These are phyloP conservation scores for Falcunculus frontatus DNA, from an alignment of 2,113 vertebrate species.

Conservation along the genomic window DNA sequence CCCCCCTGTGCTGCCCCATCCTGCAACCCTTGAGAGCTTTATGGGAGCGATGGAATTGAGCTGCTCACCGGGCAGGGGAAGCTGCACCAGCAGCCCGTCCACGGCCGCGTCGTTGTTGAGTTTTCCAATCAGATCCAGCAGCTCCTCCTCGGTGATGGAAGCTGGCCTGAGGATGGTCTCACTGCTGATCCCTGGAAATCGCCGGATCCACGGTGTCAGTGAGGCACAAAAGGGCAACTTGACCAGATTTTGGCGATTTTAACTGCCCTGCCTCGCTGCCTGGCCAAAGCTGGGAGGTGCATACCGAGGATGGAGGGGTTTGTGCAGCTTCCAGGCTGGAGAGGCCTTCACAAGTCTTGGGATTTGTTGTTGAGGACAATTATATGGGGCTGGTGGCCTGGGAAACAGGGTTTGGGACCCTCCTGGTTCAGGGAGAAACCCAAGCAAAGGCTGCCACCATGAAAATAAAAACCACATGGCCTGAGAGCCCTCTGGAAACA, in stretches of 20 bases:
- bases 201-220: fast-evolving
- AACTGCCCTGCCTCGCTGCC: fast-evolving
- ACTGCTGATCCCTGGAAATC: constrained; percentile 84
- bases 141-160: constrained; percentile 85
- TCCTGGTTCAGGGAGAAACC: background rate
- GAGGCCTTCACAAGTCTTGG: fast-evolving
- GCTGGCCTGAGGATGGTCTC: constrained; percentile 90
- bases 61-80: constrained; percentile 89
- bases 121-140: constrained; percentile 86
- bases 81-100: constrained; percentile 90
- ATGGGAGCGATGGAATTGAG: fast-evolving
- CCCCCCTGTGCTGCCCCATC: background rate
- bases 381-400: fast-evolving
- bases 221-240: fast-evolving
- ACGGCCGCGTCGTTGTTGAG: constrained; percentile 86
- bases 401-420: background rate
- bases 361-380: fast-evolving
- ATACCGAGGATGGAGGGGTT: background rate
- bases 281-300: too few relatives aligned
- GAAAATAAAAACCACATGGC: fast-evolving
- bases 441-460: fast-evolving
- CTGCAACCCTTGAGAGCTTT: background rate
- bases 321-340: background rate
- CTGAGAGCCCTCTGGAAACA: background rate
- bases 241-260: fast-evolving